A percentile compares a stretch with the other conserved stretches of the same genome.
Conservation (phyloP, 2,797 vertebrate genomes). For the Peromyscus attwateri region DNA sequence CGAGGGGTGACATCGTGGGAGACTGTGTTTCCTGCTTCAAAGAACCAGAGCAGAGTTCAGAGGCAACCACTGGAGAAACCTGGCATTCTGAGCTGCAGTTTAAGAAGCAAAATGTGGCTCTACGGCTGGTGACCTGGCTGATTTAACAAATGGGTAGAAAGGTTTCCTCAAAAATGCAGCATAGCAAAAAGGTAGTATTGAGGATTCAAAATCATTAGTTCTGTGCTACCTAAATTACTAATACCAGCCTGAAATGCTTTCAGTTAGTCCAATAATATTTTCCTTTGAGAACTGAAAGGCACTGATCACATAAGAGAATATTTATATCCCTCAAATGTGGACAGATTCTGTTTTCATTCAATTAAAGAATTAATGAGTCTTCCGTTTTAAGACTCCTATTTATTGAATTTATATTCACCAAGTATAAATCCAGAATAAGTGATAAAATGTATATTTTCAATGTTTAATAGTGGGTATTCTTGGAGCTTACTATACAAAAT, state of each 20-base stretch:
- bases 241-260: constrained; percentile 54
- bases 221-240: constrained; percentile 51
- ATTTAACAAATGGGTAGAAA: constrained; percentile 56
- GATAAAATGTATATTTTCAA: constrained; percentile 56
- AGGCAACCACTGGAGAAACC: constrained; percentile 53
- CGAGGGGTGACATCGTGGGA: constrained; percentile 89
- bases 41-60: constrained; percentile 80
- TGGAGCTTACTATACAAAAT: constrained; percentile 34
- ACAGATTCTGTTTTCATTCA: constrained; percentile 52
- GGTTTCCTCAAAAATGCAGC: constrained; percentile 53
- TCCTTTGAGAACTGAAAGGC: constrained; percentile 70
- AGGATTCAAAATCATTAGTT: not conserved
- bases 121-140: constrained; percentile 22
- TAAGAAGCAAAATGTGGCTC: constrained; percentile 59
- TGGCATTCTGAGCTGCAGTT: constrained; percentile 40
- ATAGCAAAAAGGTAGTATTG: constrained; percentile 46
- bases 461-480: constrained; percentile 62
- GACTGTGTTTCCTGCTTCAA: constrained; percentile 91
- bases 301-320: constrained; percentile 64
- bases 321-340: constrained; percentile 36
- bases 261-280: constrained; percentile 61
- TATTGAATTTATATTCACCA: constrained; percentile 60
- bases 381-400: constrained; percentile 44
- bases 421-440: constrained; percentile 48
- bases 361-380: constrained; percentile 57